Base-by-base conservation (phyloP, 2,888 invertebrate species). In the Odontomyia ornata region DNA sequence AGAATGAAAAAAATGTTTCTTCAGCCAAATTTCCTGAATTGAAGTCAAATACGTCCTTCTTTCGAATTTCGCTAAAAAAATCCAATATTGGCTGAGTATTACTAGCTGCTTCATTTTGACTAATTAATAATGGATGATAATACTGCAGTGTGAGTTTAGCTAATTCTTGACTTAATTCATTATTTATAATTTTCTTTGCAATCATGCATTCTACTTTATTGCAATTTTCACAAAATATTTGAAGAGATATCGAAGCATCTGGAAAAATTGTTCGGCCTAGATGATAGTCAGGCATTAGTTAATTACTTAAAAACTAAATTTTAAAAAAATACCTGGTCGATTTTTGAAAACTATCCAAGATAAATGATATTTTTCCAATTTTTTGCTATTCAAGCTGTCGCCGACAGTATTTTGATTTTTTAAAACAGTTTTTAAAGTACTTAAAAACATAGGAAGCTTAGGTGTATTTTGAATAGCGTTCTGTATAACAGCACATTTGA, bases 301-400 rank as follows among this genome's bases (percentile, higher is more conserved):
- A 62, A 65, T 62, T 67, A 36, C 28, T 46, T n/a, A 27, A 67
- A 67, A 46, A 60, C 62, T 47, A 27, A 36, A 36, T 36, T 36
- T 36, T n/a, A n/a, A n/a, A n/a, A n/a, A 36, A 36, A 36, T 80
- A 84, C 84, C 82, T 80, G 82, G 82, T 72, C 86, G 79, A 81
- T 87, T 86, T 73, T 84, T 84, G 76, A 87, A 87, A 23, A 87
- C 85, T 23, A 85, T 86, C 87, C 87, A 87, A 73, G 86, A 84
- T 52, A 87, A 82, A 79, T 87, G 87, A 80, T 87, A 87, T 62
- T 81, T 72, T 7, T 47, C 57, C 18, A 30, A 25, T 4, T 5
- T 7, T 36, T 65, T 30, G 28, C 28, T 62, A 0, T n/a, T 18
- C 18, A 11, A 11, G 18, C n/a, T 18, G 21, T 7, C n/a, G n/a